Evolutionary conservation across 1,140 invertebrate genomes (phyloP), one percentile per base, ranked within the genome.

Genomic region (Pseudomyrmex pallidus): DNA sequence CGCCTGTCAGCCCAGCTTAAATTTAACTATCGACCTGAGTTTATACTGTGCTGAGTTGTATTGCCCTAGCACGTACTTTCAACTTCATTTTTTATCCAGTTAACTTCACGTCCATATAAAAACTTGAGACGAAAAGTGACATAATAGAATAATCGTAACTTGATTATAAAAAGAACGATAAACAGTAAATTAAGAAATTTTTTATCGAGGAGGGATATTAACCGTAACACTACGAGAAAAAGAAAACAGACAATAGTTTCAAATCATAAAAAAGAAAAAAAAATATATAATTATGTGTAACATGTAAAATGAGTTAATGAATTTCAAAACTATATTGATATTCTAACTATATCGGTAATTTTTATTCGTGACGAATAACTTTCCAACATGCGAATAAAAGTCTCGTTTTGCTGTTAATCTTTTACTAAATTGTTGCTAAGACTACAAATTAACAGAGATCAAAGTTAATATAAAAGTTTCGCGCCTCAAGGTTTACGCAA

Each of bases 11-110:
- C 59, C 52, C 52, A 74, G 54, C 70, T 86, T 87, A 54, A 83
- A 87, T 86, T 83, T 87, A 76, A 76, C 86, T 76, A 87, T 86
- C 86, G 85, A 87, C 76, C 85, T 44, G 0, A 12, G 64, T 68
- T 83, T 74, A 35, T 35, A 85, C 62, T 35, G 63, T n/a, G 50
- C 66, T 17, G 20, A 50, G 76, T 48, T 85, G 56, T 67, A 57
- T 72, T 70, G 54, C 54, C 35, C 54, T 59, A 35, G 35, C 76
- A 22, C 52, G 54, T 57, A 70, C 22, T 80, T 72, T 80, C 44
- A 25, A 50, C 76, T 78, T 12, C 13, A 59, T 72, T 80, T 80
- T 72, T 80, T 80, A 80, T 61, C 46, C 10, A 20, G 8, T 25
- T 61, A 80, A 72, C 54, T 59, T 5, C 13, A 56, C 20, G 13